Percentiles rank a stretch among this genome's conserved stretches.
Evolutionary conservation across 1,140 invertebrate genomes (phyloP).

Genomic region (Musca vetustissima): DNA sequence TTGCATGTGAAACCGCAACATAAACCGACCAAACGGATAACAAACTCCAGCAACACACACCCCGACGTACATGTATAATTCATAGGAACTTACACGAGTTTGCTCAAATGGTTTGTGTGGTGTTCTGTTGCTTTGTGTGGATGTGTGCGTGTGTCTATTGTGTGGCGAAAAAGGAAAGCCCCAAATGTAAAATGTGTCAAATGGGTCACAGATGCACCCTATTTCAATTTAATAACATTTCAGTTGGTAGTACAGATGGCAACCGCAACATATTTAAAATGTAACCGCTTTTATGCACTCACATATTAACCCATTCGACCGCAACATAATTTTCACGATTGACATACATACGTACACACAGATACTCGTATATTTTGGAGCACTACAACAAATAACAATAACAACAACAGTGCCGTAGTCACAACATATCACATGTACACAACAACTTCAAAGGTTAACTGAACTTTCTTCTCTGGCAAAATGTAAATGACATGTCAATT

Average conservation of each 20-base stretch:
- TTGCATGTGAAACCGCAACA: conserved; percentile 17
- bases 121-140: background rate
- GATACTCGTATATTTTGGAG: too few relatives aligned
- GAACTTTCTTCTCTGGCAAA: too few relatives aligned
- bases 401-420: too few relatives aligned
- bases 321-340: conserved; percentile 24
- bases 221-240: conserved; percentile 24
- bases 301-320: conserved; percentile 22
- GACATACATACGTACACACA: background rate
- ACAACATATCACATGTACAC: too few relatives aligned
- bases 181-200: conserved; percentile 18
- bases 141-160: background rate
- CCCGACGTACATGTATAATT: background rate
- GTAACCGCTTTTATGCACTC: conserved; percentile 22
- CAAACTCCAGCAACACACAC: background rate
- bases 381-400: too few relatives aligned
- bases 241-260: conserved; percentile 8
- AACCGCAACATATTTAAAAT: conserved; percentile 23
- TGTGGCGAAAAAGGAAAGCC: background rate
- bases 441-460: too few relatives aligned
- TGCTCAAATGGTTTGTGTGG: too few relatives aligned
- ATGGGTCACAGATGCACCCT: conserved; percentile 21
- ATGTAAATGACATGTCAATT: too few relatives aligned
- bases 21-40: conserved; percentile 15
- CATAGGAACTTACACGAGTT: background rate